These are phyloP conservation scores for Pangasianodon hypophthalmus DNA, from an alignment of 2,113 vertebrate species.

Conservation along the genomic window DNA sequence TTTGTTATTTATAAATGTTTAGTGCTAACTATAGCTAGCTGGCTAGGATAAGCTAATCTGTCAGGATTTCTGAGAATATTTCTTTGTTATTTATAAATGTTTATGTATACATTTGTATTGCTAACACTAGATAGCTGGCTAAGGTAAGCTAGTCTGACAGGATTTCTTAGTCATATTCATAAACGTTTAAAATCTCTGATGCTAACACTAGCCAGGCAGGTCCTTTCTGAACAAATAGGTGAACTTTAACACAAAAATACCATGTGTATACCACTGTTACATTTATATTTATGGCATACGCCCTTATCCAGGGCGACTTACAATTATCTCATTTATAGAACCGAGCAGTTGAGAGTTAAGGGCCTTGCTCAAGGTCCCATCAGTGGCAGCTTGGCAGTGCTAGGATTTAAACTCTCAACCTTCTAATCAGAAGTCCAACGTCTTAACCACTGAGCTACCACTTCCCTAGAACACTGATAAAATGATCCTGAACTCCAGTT, in stretches of 20 bases:
- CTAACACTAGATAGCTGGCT: not conserved
- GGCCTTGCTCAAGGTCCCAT: no score
- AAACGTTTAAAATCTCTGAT: no score
- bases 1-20: not conserved
- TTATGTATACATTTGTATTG: not conserved
- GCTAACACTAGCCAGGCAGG: not conserved
- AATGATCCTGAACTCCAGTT: not conserved
- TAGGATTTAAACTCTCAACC: no score
- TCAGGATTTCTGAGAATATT: not conserved
- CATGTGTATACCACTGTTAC: not conserved
- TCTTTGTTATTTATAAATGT: not conserved
- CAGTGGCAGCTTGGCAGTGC: no score
- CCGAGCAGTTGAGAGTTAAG: no score
- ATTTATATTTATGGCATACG: no score
- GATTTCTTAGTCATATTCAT: no score
- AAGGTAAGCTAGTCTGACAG: not conserved
- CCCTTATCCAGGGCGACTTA: no score
- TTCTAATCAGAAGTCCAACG: no score
- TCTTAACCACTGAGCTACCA: no score
- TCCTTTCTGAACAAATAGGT: not conserved
- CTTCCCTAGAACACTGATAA: not conserved
- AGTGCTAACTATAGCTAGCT: not conserved
- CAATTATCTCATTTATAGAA: no score
- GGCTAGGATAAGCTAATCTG: not conserved
- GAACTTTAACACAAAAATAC: not conserved